Evolutionary conservation across 2,797 vertebrate species (phyloP), one percentile per base, ranked within the genome.

Genomic region (Crenuchus spilurus): DNA sequence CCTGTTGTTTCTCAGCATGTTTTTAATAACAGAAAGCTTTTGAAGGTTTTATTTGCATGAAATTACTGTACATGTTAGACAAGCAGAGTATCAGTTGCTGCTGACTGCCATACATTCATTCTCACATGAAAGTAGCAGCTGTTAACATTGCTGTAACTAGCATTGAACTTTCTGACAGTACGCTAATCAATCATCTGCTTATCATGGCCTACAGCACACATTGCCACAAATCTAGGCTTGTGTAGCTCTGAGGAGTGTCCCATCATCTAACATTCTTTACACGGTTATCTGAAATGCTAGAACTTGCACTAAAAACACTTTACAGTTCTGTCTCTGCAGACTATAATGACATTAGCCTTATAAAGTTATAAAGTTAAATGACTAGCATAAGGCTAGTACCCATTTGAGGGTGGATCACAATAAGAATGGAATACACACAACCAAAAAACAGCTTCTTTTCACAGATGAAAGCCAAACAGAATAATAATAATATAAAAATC

Each of bases 211-310:
- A 33, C 39, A 66, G 74, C 46, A 10, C 6, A 33, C 33, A 9
- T 11, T 24, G 6, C 26, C 3, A 54, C 62, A 57, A 65, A 48
- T 65, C 55, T 57, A 26, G 52, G 63, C 39, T 48, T 74, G 58
- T 44, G 26, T 26, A 24, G 48, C 22, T 51, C 11, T 30, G 13
- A 63, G 24, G 20, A 52, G 4, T 57, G 55, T 16, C 52, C 30
- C 20, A 46, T 52, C 54, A 52, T 9, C 48, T 49, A 66, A 3
- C 20, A 14, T 35, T 58, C 37, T 33, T 52, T 37, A 8, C 6
- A 41, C 4, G 5, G 16, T 16, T 42, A n/a, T n/a, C n/a, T 65
- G n/a, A 24, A 37, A 51, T 24, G 44, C 26, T 33, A 51, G 42
- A 30, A 57, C 54, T 58, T 60, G 63, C 63, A 60, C 9, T 30